These are phyloP conservation scores for Hypotaenidia philippensis DNA, from an alignment of 2,797 vertebrate species.

Conservation along the genomic window DNA sequence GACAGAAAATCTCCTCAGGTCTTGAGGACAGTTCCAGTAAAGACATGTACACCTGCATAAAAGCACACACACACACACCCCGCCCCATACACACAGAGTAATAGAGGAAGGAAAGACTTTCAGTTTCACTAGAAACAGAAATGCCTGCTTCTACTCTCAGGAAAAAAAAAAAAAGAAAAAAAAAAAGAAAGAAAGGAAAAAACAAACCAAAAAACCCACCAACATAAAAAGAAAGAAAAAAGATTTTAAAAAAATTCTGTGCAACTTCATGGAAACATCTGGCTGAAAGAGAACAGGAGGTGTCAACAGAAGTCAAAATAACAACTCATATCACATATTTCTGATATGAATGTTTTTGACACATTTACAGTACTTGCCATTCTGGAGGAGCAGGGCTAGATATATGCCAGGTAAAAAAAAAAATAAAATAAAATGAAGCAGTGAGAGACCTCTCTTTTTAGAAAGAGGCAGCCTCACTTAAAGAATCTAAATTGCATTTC, in stretches of 20 bases:
- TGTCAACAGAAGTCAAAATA: constrained; percentile 49
- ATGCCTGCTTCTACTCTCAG: not conserved
- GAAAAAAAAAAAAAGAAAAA: rapidly evolving
- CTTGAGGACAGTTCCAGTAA: not conserved
- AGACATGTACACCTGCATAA: not conserved
- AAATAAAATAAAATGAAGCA: not conserved
- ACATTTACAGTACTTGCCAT: not conserved
- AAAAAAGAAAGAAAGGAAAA: not conserved
- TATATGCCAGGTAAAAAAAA: constrained; percentile 14
- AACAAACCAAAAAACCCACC: no score
- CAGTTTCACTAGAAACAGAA: constrained; percentile 6
- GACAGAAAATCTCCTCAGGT: not conserved
- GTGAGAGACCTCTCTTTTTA: not conserved
- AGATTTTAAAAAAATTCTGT: not conserved
- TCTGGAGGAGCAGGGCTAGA: not conserved
- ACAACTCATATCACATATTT: not conserved
- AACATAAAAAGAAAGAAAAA: not conserved
- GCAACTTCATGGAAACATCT: constrained; percentile 32
- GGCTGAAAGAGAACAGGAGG: constrained; percentile 10
- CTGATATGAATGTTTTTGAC: constrained; percentile 22
- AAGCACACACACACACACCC: not conserved
- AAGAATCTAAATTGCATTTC: not conserved
- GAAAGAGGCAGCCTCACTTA: not conserved
- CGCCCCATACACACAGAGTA: not conserved
- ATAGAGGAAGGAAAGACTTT: not conserved